Conservation (phyloP, 2,113 vertebrate genomes). For the Dendropsophus ebraccatus region DNA sequence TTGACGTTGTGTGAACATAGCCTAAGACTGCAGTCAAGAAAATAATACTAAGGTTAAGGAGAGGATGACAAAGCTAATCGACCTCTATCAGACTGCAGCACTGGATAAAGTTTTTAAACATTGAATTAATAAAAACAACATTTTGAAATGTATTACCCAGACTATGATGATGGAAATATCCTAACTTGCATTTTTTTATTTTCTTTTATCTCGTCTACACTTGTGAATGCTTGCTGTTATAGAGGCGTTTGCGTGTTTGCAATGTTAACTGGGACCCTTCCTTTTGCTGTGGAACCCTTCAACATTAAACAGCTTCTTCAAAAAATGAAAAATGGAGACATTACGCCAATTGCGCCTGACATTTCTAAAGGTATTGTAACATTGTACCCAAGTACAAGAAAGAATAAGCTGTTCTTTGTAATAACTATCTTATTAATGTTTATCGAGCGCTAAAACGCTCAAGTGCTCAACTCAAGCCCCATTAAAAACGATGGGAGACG, state of each 20-base stretch:
- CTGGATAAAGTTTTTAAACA: neutral
- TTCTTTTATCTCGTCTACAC: neutral
- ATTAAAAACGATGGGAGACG: too few species aligned
- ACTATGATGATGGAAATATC: neutral
- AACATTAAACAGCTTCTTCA: conserved; percentile 84
- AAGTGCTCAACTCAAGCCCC: too few species aligned
- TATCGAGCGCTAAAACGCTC: too few species aligned
- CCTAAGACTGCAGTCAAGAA: too few species aligned
- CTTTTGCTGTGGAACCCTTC: conserved; percentile 81
- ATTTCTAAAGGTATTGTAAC: conserved; percentile 77
- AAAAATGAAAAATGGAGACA: conserved; percentile 82
- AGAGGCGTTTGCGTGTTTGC: conserved; percentile 84
- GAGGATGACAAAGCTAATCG: too few species aligned
- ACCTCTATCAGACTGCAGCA: neutral
- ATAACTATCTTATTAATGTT: too few species aligned
- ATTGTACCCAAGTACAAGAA: neutral
- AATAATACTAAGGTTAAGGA: too few species aligned
- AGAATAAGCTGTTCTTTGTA: neutral
- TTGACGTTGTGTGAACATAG: too few species aligned
- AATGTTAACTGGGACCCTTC: conserved; percentile 80
- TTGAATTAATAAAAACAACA: neutral
- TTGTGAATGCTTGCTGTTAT: conserved; percentile 42
- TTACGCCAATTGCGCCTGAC: conserved; percentile 75
- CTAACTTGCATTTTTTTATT: neutral
- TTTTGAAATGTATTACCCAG: too few species aligned